Percentiles rank a stretch among this genome's conserved stretches.
phyloP scores from a whole-genome alignment of 2,797 vertebrate genomes.

The Pogoniulus pusillus region DNA sequence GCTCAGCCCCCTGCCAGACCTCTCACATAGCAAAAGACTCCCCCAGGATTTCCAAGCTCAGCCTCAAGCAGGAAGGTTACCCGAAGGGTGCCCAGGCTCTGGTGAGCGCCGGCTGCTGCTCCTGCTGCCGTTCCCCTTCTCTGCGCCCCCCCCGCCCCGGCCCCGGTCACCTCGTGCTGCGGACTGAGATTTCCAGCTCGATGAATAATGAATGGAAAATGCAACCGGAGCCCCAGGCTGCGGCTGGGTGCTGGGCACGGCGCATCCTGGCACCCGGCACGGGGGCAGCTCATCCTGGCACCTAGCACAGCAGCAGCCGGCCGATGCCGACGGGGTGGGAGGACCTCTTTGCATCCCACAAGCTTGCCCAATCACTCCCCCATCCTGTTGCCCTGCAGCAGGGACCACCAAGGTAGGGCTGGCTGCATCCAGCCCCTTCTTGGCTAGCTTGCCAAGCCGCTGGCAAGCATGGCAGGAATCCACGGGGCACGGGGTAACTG shows the following conservation, averaged over 20 bases:
- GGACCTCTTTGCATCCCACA: not conserved
- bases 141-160: not conserved
- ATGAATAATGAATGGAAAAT: slow-evolving; percentile 69
- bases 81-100: not conserved
- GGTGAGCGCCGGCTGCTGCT: not conserved
- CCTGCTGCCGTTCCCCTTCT: not conserved
- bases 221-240: slow-evolving; percentile 43
- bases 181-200: slow-evolving; percentile 50
- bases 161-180: not conserved
- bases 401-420: not conserved
- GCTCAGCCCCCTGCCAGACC: rapidly evolving
- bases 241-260: not conserved
- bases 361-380: rapidly evolving
- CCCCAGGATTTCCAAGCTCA: not conserved
- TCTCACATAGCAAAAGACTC: not conserved
- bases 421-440: not conserved
- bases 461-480: rapidly evolving
- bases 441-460: rapidly evolving
- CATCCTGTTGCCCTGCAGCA: not conserved
- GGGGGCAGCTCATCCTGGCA: not conserved
- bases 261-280: not conserved
- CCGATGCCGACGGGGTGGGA: not conserved
- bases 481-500: not conserved
- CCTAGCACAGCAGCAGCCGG: not conserved
- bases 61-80: not conserved